These are phyloP conservation scores for Leptura quadrifasciata DNA, from an alignment of 2,888 invertebrate species.

Conservation along the genomic window DNA sequence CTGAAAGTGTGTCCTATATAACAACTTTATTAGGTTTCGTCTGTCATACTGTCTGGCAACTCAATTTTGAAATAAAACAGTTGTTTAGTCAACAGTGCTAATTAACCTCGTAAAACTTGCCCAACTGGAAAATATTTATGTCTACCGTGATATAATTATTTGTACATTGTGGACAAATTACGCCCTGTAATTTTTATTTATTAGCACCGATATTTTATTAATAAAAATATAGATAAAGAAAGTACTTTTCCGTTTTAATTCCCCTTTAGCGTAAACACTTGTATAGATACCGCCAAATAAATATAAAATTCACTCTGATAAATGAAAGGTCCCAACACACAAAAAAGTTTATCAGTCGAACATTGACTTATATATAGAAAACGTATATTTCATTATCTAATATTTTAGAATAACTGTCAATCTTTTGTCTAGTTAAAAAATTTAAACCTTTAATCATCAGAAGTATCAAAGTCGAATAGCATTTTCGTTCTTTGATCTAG, in stretches of 20 bases:
- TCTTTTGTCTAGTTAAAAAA: neutral
- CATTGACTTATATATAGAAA: constrained; percentile 7
- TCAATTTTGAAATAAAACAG: constrained; percentile 29
- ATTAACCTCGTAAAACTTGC: constrained; percentile 22
- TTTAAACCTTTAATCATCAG: neutral
- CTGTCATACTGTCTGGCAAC: constrained; percentile 17
- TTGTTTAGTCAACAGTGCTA: constrained; percentile 15
- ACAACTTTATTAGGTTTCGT: constrained; percentile 25
- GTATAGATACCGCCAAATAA: neutral
- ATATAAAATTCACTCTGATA: neutral
- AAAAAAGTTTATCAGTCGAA: neutral
- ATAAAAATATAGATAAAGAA: neutral
- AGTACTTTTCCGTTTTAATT: neutral
- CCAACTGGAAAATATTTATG: constrained; percentile 21
- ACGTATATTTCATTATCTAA: neutral
- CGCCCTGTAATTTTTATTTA: constrained; percentile 4
- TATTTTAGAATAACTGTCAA: neutral
- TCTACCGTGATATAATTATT: constrained; percentile 10
- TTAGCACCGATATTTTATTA: neutral
- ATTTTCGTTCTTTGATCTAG: constrained; percentile 34
- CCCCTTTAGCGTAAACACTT: neutral
- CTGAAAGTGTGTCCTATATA: constrained; percentile 27
- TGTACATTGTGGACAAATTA: constrained; percentile 7
- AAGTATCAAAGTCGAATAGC: constrained; percentile 17
- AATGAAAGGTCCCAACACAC: neutral